phyloP scores from a whole-genome alignment of 2,888 invertebrate species.

The Oscheius sp. region DNA sequence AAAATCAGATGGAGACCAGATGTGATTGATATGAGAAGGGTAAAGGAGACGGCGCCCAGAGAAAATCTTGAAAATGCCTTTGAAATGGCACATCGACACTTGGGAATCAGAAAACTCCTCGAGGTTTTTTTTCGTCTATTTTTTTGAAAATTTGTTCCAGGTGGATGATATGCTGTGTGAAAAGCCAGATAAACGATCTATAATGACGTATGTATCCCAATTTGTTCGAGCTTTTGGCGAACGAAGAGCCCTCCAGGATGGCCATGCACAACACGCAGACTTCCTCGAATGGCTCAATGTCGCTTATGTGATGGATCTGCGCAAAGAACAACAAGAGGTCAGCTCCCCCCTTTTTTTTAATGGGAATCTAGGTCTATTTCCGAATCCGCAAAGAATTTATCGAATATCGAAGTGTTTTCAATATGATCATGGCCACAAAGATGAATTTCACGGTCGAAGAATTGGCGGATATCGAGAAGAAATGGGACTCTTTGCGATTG shows the following conservation, averaged over 20 bases:
- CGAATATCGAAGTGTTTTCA: constrained; percentile 57
- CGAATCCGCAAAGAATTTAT: constrained; percentile 60
- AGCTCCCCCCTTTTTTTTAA: background rate
- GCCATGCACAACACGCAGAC: constrained; percentile 43
- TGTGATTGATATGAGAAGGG: constrained; percentile 65
- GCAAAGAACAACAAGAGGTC: constrained; percentile 36
- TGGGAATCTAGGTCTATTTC: constrained; percentile 47
- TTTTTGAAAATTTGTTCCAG: constrained; percentile 24
- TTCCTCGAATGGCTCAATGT: constrained; percentile 54
- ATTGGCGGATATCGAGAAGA: constrained; percentile 54
- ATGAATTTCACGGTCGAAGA: constrained; percentile 56
- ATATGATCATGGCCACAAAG: constrained; percentile 54
- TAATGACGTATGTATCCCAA: constrained; percentile 70
- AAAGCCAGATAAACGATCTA: constrained; percentile 69
- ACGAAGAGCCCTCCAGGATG: constrained; percentile 43
- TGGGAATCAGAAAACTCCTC: constrained; percentile 58
- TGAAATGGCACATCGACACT: constrained; percentile 62
- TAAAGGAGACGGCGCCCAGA: constrained; percentile 51
- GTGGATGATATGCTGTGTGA: constrained; percentile 66
- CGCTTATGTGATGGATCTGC: constrained; percentile 38
- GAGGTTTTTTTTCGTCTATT: too few species aligned
- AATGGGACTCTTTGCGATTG: constrained; percentile 56
- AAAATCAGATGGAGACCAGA: constrained; percentile 62
- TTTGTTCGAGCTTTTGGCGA: constrained; percentile 62
- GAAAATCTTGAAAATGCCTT: constrained; percentile 69